A percentile compares a stretch with the other conserved stretches of the same genome.
phyloP scores from a whole-genome alignment of 1,140 invertebrate species.

The Myzus persicae region DNA sequence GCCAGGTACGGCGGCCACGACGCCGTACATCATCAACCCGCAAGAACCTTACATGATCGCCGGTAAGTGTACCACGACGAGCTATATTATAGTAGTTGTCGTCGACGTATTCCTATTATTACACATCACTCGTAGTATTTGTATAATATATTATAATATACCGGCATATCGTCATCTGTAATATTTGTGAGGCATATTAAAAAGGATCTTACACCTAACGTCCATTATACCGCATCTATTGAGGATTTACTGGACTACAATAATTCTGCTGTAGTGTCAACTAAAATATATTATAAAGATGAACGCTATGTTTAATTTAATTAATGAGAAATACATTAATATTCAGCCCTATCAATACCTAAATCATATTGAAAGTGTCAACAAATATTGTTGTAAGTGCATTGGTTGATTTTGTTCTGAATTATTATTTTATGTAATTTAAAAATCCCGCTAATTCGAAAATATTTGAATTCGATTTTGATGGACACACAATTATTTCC shows the following conservation, averaged over 20 bases:
- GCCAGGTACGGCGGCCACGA: slow-evolving; percentile 69
- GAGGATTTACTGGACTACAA: background rate
- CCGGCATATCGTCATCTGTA: background rate
- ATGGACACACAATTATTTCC: background rate
- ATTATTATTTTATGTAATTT: background rate
- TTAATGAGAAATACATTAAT: background rate
- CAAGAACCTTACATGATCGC: slow-evolving; percentile 73
- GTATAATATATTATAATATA: background rate
- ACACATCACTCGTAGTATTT: background rate
- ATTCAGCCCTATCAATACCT: too few relatives aligned
- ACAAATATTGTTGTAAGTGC: background rate
- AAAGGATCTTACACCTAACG: too few relatives aligned
- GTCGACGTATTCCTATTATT: background rate
- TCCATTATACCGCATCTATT: background rate
- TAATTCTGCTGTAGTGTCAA: background rate
- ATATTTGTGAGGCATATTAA: background rate
- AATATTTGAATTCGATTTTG: background rate
- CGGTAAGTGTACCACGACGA: slow-evolving; percentile 64
- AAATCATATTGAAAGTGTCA: background rate
- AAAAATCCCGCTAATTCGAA: background rate
- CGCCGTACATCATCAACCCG: slow-evolving; percentile 89
- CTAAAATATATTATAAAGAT: background rate
- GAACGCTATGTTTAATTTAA: background rate
- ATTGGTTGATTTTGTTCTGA: background rate
- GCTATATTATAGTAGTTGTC: too few relatives aligned